A percentile compares a stretch with the other conserved stretches of the same genome.
These are phyloP conservation scores for Carpatolechia fugitivella DNA, from an alignment of 2,888 invertebrate genomes.

Conservation along the genomic window DNA sequence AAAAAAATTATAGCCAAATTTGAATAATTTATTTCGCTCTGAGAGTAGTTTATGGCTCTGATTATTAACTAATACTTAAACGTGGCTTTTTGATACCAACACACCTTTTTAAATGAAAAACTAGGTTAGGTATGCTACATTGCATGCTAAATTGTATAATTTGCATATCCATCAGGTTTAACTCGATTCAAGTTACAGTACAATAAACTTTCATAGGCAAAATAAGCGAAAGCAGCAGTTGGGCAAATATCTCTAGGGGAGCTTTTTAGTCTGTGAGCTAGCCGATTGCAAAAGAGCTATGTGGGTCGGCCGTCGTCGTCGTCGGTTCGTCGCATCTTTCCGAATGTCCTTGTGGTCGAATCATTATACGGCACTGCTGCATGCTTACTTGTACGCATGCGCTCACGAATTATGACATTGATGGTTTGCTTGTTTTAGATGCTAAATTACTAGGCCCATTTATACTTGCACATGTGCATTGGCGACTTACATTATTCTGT, in stretches of 20 bases:
- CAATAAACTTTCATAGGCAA: background rate
- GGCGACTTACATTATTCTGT: too few relatives aligned
- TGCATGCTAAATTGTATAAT: background rate
- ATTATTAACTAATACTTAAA: too few relatives aligned
- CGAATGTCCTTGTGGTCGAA: conserved; percentile 7
- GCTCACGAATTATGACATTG: conserved; percentile 8
- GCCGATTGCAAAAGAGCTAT: conserved; percentile 10
- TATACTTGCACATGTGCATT: too few relatives aligned
- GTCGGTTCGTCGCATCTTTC: background rate
- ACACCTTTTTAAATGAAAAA: too few relatives aligned
- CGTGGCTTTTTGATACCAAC: too few relatives aligned
- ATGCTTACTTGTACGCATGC: conserved; percentile 2
- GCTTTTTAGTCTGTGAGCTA: background rate
- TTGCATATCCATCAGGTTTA: background rate
- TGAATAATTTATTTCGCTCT: too few relatives aligned
- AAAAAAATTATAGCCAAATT: too few relatives aligned
- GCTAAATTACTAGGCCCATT: background rate
- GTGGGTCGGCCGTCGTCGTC: conserved; percentile 5
- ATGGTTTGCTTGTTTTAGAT: background rate
- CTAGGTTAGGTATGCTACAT: too few relatives aligned
- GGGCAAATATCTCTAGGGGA: background rate
- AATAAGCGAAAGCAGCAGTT: background rate
- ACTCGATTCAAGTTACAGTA: background rate
- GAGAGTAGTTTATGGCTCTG: background rate
- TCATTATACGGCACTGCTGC: conserved; percentile 5